Evolutionary conservation across 2,888 invertebrate genomes (phyloP).

Genomic region (Drosophila parthenogenetica): DNA sequence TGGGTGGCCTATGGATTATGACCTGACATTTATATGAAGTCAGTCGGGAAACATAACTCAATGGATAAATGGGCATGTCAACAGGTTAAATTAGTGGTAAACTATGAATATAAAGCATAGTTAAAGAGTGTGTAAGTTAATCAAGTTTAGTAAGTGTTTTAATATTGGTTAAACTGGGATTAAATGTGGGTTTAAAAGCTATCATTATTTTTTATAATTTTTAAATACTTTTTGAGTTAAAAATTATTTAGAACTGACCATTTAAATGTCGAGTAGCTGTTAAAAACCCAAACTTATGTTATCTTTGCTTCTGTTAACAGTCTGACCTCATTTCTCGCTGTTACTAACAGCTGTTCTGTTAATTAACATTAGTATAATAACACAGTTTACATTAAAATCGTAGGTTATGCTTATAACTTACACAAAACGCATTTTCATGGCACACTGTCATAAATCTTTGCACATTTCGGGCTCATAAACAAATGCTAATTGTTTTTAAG

Average conservation of each 20-base stretch:
- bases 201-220: too few relatives aligned
- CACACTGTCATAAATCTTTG: background rate
- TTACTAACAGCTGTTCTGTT: too few relatives aligned
- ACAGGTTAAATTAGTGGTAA: slow-evolving; percentile 43
- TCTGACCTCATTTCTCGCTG: too few relatives aligned
- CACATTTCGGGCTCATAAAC: background rate
- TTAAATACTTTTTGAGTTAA: too few relatives aligned
- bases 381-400: slow-evolving; percentile 1
- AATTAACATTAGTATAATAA: too few relatives aligned
- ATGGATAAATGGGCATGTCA: slow-evolving; percentile 53
- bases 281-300: too few relatives aligned
- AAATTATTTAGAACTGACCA: too few relatives aligned
- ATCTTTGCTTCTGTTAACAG: too few relatives aligned
- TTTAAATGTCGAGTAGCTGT: too few relatives aligned
- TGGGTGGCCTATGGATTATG: slow-evolving; percentile 60
- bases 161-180: background rate
- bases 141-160: background rate
- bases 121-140: background rate
- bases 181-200: background rate
- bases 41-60: slow-evolving; percentile 45
- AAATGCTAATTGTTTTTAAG: slow-evolving; percentile 39
- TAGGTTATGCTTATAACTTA: background rate
- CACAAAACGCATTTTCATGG: background rate
- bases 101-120: background rate
- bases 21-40: slow-evolving; percentile 62